Percentiles rank a stretch among this genome's conserved stretches.
These are phyloP conservation scores for Formica exsecta DNA, from an alignment of 1,140 invertebrate species.

Conservation along the genomic window DNA sequence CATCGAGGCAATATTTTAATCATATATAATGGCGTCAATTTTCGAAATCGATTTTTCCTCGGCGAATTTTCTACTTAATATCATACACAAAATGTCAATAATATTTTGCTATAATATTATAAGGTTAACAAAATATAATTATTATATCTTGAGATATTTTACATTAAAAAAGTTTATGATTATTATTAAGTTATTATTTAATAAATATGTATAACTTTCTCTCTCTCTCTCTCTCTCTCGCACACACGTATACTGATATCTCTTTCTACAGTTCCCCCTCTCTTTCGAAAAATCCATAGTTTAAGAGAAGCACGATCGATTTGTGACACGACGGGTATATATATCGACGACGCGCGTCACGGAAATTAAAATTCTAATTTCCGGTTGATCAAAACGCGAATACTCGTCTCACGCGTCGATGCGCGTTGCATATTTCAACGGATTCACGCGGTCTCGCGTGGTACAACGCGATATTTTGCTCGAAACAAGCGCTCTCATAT, in stretches of 20 bases:
- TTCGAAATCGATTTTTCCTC: conserved; percentile 16
- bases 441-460: neutral
- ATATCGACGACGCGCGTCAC: neutral
- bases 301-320: neutral
- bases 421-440: conserved; percentile 46
- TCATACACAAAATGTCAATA: neutral
- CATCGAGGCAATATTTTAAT: neutral
- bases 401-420: conserved; percentile 29
- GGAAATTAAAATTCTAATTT: conserved; percentile 61
- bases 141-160: too few species aligned
- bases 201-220: neutral
- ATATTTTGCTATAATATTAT: neutral
- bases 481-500: conserved; percentile 3
- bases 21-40: neutral
- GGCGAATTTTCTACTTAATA: neutral
- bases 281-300: neutral
- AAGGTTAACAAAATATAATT: neutral
- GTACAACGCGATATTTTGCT: conserved; percentile 31
- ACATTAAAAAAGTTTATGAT: neutral
- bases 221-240: neutral
- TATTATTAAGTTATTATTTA: neutral
- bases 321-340: neutral
- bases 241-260: neutral
- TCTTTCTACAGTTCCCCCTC: neutral
- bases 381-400: conserved; percentile 51